A percentile compares a stretch with the other conserved stretches of the same genome.
Evolutionary conservation across 2,113 vertebrate species (phyloP).

Genomic region (Ageneiosus marmoratus): DNA sequence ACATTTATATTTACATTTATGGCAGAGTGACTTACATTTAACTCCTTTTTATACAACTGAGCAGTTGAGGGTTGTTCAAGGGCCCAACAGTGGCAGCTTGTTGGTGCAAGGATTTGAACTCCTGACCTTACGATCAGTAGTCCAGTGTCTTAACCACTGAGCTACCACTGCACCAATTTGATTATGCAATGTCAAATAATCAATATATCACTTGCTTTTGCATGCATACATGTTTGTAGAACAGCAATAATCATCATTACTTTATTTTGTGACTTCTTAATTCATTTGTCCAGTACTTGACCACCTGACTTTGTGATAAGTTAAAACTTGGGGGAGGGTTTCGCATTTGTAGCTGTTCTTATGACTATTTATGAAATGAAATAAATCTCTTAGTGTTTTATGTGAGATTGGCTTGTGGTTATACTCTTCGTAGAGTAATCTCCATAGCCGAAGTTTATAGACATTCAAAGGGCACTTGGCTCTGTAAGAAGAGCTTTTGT

Average conservation of each 20-base stretch:
- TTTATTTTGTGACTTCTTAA: neutral
- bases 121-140: no score
- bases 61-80: no score
- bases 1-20: no score
- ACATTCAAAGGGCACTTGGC: neutral
- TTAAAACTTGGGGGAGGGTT: neutral
- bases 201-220: constrained; percentile 14
- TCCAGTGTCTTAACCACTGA: no score
- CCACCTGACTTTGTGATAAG: neutral
- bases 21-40: no score
- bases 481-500: neutral
- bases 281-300: neutral
- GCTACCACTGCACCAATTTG: no score
- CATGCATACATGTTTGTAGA: neutral
- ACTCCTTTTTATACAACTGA: no score
- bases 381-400: neutral
- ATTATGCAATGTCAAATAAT: no score
- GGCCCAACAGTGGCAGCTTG: no score
- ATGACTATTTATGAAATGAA: neutral
- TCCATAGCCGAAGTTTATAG: neutral
- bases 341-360: neutral
- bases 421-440: neutral
- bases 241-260: neutral
- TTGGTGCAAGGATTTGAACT: no score
- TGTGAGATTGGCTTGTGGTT: neutral